A percentile compares a stretch with the other conserved stretches of the same genome.
phyloP scores from a whole-genome alignment of 2,888 invertebrate genomes.

The Sturmia bella region DNA sequence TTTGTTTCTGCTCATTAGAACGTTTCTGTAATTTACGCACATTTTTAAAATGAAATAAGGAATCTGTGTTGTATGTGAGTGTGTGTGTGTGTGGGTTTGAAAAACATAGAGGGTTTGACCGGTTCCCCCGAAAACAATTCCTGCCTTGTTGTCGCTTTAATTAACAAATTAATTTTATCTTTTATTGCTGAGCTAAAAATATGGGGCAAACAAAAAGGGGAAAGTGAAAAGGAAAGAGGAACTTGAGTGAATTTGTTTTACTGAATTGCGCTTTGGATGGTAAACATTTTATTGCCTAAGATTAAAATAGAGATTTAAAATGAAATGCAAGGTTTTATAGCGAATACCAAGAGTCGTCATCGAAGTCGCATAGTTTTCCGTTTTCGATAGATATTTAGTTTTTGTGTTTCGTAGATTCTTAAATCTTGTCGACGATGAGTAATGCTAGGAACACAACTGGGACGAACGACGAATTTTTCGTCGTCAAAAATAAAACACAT shows the following conservation, averaged over 20 bases:
- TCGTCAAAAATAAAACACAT: too few relatives aligned
- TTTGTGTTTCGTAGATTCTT: too few relatives aligned
- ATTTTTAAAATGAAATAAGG: neutral
- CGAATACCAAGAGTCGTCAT: too few relatives aligned
- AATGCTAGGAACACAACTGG: too few relatives aligned
- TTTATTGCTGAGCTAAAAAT: neutral
- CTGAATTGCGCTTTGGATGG: slow-evolving; percentile 32
- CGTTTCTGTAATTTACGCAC: slow-evolving; percentile 32
- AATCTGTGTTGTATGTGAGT: neutral
- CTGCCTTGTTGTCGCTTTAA: slow-evolving; percentile 47
- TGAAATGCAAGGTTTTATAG: too few relatives aligned
- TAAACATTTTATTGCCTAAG: neutral
- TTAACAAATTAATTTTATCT: slow-evolving; percentile 57
- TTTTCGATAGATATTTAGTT: too few relatives aligned
- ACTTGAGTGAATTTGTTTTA: slow-evolving; percentile 32
- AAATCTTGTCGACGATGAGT: too few relatives aligned
- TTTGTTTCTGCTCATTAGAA: slow-evolving; percentile 38
- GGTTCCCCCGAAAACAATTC: slow-evolving; percentile 16
- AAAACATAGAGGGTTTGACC: slow-evolving; percentile 34
- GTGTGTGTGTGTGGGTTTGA: slow-evolving; percentile 10
- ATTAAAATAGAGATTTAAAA: too few relatives aligned
- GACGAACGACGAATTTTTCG: too few relatives aligned
- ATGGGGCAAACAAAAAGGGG: slow-evolving; percentile 8
- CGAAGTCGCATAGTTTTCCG: too few relatives aligned
- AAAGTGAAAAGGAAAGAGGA: neutral